Conservation (phyloP, 2,113 vertebrate species). For the Casuarius casuarius region DNA sequence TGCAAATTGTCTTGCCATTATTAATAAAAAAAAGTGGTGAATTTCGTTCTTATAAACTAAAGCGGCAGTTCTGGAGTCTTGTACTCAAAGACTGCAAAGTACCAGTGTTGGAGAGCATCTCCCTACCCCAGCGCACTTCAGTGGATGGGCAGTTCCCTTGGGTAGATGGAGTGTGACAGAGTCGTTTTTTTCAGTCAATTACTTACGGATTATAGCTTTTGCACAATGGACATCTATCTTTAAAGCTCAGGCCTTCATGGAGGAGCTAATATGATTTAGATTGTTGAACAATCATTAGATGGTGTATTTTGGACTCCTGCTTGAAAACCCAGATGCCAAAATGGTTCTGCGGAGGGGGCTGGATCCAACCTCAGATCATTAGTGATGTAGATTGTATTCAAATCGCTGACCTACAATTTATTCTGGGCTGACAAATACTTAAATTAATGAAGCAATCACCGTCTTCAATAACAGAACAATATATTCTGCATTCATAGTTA, state of each 20-base stretch:
- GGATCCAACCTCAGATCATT: not conserved
- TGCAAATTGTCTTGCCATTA: not conserved
- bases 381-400: conserved; percentile 38
- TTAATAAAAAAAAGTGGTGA: not conserved
- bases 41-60: not conserved
- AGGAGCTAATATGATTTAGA: not conserved
- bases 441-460: conserved; percentile 60
- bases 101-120: fast-evolving
- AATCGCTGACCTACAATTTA: conserved; percentile 38
- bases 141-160: not conserved
- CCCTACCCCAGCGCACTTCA: not conserved
- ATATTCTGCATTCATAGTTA: conserved; percentile 49
- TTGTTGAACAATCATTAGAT: not conserved
- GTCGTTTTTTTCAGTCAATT: not conserved
- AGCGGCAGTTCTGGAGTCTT: not conserved
- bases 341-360: not conserved
- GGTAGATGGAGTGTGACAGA: not conserved
- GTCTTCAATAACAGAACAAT: not conserved
- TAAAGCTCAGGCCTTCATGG: not conserved
- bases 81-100: fast-evolving
- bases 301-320: not conserved
- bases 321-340: not conserved
- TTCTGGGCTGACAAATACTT: conserved; percentile 52
- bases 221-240: not conserved
- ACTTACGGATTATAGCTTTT: not conserved